Base-by-base conservation (phyloP, 2,113 vertebrate species). In the Pholis gunnellus region DNA sequence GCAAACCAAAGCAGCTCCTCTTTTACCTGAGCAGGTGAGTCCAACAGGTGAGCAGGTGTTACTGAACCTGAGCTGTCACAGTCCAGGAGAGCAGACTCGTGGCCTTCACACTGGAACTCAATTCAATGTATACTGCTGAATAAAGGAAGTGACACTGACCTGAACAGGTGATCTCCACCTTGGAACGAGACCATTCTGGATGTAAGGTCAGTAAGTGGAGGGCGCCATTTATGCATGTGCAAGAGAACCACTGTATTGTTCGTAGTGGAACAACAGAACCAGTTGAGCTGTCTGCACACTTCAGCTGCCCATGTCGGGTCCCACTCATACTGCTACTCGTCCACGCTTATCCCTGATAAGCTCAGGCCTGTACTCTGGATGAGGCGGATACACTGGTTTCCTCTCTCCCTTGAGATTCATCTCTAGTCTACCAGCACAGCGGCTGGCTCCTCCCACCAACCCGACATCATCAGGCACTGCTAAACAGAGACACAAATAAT, bases 21-120 rank as follows among this genome's bases (percentile, higher is more conserved):
- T n/a, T 14, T 22, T 66, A 66, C 63, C 63, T 66, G 63, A 66
- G 63, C 63, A 66, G 22, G 36, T 66, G 4, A 66, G 63, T 66
- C 3, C 38, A 42, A 9, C 38, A 27, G 63, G 0, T 40, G 38
- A 65, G n/a, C 38, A 42, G 20, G 13, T 42, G 63, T n/a, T 4
- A 0, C 34, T 25, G 36, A 65, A 6, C n/a, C 36, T 36, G 36
- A 36, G 63, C 63, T 65, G 13, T 6, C 13, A 65, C 63, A 65
- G 22, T 15, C 38, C 36, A 65, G 63, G 1, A 65, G 63, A 42
- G 36, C 36, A 36, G 36, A 36, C 5, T 36, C 36, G 5, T 36
- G 36, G 7, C 36, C 7, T 36, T 4, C 36, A 6, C 36, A 36
- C 36, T 31, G 29, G 29, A 31, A 31, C 29, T 31, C n/a, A n/a